A percentile compares a stretch with the other conserved stretches of the same genome.
These are phyloP conservation scores for Xyrauchen texanus DNA, from an alignment of 2,113 vertebrate species.

Conservation along the genomic window DNA sequence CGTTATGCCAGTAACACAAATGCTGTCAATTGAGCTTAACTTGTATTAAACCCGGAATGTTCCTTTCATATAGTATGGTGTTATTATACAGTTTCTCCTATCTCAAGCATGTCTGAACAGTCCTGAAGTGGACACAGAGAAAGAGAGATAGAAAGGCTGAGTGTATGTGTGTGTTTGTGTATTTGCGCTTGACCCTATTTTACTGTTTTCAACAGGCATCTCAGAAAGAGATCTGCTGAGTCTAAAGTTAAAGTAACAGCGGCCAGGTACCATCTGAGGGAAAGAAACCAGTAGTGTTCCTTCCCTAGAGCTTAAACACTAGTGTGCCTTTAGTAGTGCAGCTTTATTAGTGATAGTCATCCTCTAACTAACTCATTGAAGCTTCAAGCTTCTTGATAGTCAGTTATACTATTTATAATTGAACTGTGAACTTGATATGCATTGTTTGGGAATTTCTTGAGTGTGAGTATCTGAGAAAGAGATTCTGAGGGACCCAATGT, in stretches of 20 bases:
- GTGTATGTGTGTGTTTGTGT: background rate
- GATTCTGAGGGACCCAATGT: background rate
- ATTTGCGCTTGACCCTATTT: slow-evolving; percentile 21
- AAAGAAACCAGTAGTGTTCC: slow-evolving; percentile 38
- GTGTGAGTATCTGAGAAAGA: background rate
- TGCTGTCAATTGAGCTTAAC: no score
- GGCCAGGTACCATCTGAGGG: slow-evolving; percentile 56
- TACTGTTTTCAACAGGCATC: slow-evolving; percentile 42
- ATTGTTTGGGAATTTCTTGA: no score
- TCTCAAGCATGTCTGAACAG: background rate
- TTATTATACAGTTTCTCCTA: no score
- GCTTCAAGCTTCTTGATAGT: background rate
- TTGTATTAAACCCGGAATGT: no score
- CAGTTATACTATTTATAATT: no score
- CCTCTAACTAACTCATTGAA: slow-evolving; percentile 21
- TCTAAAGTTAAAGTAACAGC: slow-evolving; percentile 40
- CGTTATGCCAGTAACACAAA: no score
- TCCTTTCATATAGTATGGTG: no score
- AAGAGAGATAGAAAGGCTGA: no score
- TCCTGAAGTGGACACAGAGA: background rate
- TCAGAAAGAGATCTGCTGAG: slow-evolving; percentile 54
- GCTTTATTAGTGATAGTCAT: background rate
- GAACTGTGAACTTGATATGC: no score
- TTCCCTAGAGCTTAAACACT: slow-evolving; percentile 27
- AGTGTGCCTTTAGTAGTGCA: background rate